A percentile compares a stretch with the other conserved stretches of the same genome.
These are phyloP conservation scores for Cyprinodon diabolis DNA, from an alignment of 2,797 vertebrate genomes.

Conservation along the genomic window DNA sequence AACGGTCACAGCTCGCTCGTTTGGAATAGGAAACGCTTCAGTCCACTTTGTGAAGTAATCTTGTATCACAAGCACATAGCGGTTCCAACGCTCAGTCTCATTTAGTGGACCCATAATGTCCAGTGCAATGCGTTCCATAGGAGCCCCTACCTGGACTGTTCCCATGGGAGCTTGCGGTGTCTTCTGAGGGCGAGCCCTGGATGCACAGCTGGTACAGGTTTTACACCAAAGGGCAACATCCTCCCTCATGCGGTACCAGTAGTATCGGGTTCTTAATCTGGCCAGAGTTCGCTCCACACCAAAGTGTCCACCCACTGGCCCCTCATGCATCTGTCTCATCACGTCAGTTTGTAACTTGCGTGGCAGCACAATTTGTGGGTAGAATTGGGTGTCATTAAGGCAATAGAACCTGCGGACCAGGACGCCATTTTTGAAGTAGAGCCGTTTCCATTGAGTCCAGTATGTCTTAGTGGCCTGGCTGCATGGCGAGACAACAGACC, in stretches of 20 bases:
- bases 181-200: conserved; percentile 6
- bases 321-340: conserved; percentile 31
- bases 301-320: conserved; percentile 45
- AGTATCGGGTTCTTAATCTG: conserved; percentile 20
- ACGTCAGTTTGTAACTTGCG: not conserved
- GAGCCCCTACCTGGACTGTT: no score
- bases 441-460: conserved; percentile 27
- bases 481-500: conserved; percentile 5
- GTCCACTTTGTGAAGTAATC: no score
- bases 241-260: conserved; percentile 38
- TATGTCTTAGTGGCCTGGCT: conserved; percentile 19
- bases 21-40: no score
- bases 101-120: no score
- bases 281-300: conserved; percentile 19
- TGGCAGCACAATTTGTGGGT: conserved; percentile 33
- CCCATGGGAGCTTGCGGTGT: conserved; percentile 12
- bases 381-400: conserved; percentile 15
- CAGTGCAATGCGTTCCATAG: no score
- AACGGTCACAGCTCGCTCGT: no score
- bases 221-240: conserved; percentile 22
- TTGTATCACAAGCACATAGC: no score
- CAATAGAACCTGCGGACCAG: conserved; percentile 17
- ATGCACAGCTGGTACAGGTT: conserved; percentile 29
- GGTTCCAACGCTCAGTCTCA: no score
- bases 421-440: conserved; percentile 14